Evolutionary conservation across 2,113 vertebrate species (phyloP).

Genomic region (Plecotus auritus): DNA sequence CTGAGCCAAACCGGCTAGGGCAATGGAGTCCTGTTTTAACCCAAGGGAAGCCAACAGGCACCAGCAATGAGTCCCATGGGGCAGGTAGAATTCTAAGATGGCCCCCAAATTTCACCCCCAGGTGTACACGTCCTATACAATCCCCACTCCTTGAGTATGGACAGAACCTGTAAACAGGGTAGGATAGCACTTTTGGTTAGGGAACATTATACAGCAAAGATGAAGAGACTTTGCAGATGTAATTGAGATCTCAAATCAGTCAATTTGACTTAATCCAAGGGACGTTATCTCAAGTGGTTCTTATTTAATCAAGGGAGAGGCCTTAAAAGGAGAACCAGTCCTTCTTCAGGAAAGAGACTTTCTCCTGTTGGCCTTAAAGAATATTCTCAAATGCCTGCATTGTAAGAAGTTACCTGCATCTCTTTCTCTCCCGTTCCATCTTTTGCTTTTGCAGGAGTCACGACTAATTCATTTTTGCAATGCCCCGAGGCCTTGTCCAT

Average conservation of each 20-base stretch:
- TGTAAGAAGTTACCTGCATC: neutral
- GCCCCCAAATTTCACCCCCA: neutral
- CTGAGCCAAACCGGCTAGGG: too few species aligned
- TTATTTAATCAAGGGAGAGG: neutral
- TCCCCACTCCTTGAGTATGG: neutral
- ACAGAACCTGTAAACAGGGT: too few species aligned
- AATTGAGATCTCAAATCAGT: neutral
- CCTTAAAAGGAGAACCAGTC: neutral
- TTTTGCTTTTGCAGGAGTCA: neutral
- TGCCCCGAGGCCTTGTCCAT: neutral
- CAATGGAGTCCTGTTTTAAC: neutral
- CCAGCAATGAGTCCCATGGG: neutral
- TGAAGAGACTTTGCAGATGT: neutral
- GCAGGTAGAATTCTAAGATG: neutral
- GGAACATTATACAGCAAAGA: neutral
- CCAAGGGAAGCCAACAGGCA: neutral
- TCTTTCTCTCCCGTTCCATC: neutral
- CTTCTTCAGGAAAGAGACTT: neutral
- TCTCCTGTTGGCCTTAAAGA: neutral
- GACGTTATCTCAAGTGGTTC: neutral
- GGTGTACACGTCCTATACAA: neutral
- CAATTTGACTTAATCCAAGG: neutral
- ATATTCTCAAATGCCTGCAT: neutral
- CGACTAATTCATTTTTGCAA: neutral
- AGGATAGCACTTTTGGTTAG: rapidly evolving